phyloP scores from a whole-genome alignment of 2,113 vertebrate species.

The Malurus alboscapulatus region DNA sequence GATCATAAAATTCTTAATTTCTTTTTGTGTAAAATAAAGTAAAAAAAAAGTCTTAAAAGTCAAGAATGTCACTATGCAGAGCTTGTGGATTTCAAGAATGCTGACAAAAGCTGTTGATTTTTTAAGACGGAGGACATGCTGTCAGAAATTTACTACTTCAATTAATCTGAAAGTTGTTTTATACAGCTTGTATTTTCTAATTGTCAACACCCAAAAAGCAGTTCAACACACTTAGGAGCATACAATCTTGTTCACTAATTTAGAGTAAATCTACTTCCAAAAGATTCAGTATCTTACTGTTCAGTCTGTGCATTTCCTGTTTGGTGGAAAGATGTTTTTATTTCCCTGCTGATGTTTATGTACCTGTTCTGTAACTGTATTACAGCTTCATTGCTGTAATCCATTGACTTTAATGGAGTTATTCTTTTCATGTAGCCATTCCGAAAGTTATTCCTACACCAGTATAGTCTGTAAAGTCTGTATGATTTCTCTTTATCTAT shows the following conservation, averaged over 20 bases:
- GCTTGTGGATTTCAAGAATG: not conserved
- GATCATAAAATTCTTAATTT: not conserved
- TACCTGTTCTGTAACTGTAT: not conserved
- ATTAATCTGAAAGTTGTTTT: not conserved
- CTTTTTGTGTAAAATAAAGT: not conserved
- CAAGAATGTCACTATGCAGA: not conserved
- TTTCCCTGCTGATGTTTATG: conserved; percentile 1
- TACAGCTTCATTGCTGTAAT: not conserved
- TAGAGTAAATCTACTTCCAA: not conserved
- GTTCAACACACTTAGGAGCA: not conserved
- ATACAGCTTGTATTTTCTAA: not conserved
- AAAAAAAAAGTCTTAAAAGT: not conserved
- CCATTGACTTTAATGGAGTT: not conserved
- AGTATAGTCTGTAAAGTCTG: not conserved
- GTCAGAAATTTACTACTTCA: not conserved
- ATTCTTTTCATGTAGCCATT: not conserved
- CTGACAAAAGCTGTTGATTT: not conserved
- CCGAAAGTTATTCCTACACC: not conserved
- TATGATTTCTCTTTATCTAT: not conserved
- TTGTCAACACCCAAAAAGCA: not conserved
- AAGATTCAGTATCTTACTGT: not conserved
- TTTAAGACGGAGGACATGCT: not conserved
- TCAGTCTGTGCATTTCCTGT: not conserved
- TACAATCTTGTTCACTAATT: not conserved
- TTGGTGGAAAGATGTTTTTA: conserved; percentile 3